Base-by-base conservation (phyloP, 2,888 invertebrate genomes). In the Odontocerum albicorne region DNA sequence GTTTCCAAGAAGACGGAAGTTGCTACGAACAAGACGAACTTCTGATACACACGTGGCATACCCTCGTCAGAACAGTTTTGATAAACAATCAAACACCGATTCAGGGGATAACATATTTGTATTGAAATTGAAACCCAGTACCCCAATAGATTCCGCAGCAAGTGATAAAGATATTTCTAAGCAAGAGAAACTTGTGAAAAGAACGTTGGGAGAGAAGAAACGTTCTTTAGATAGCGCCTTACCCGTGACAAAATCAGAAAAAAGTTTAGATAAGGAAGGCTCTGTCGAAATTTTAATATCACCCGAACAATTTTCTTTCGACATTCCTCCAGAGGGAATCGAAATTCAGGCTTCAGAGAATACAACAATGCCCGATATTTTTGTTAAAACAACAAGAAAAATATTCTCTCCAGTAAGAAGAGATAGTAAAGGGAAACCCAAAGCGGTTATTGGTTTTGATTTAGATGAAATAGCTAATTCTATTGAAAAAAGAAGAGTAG, bases 361-460 rank as follows among this genome's bases (percentile, higher is more conserved):
- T 39, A 66, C 72, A 2, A 67, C 70, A n/a, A 74, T 74, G 0
- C 77, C 79, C 38, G 88, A 87, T 66, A 81, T 90, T 1, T 87
- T 90, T 61, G 87, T 90, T 0, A 90, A 88, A 70, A 91, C 90
- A 0, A 90, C 88, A 35, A 79, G 89, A 49, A 90, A 88, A 73
- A 82, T 90, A 62, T 90, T 90, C 61, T 87, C 88, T 0, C 87
- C 90, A 0, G 81, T 87, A 3, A 80, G 82, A 1, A 72, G 81
- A 53, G 79, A 79, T 45, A 79, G 79, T n/a, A 79, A 79, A 65
- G 70, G 79, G 2, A 69, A 77, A 3, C 73, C 79, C 1, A 72
- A 75, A 63, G 78, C 80, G 2, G 80, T 80, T 0, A 79, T 81
- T 66, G 75, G 74, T 38, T 68, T 72, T 20, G 66, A 72, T 27